These are phyloP conservation scores for Micrastur ruficollis DNA, from an alignment of 2,797 vertebrate genomes.

Conservation along the genomic window DNA sequence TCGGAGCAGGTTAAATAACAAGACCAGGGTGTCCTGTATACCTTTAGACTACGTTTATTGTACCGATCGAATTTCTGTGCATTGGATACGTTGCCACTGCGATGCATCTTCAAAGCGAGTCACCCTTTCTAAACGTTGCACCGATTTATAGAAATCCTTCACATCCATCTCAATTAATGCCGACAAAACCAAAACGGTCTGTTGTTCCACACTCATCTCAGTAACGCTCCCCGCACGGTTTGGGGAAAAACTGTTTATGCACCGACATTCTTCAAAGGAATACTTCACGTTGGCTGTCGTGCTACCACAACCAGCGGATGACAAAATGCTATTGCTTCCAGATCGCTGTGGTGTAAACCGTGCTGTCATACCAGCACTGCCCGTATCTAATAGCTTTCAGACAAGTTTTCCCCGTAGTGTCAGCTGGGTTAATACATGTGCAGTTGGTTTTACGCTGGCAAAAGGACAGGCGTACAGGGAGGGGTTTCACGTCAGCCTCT, in stretches of 20 bases:
- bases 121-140: not conserved
- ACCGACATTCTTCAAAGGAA: not conserved
- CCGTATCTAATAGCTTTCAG: not conserved
- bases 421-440: not conserved
- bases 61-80: not conserved
- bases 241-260: not conserved
- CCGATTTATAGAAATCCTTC: not conserved
- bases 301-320: not conserved
- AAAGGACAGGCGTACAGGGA: not conserved
- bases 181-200: not conserved
- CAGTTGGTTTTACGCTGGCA: not conserved
- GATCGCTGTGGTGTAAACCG: not conserved
- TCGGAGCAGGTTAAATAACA: not conserved
- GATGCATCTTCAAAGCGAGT: not conserved
- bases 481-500: not conserved
- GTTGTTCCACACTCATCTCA: not conserved
- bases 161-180: not conserved
- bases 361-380: not conserved
- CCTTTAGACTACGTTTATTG: not conserved
- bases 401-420: fast-evolving
- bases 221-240: not conserved
- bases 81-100: not conserved
- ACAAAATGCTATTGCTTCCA: not conserved
- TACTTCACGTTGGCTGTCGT: fast-evolving
- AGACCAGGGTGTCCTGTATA: fast-evolving